Evolutionary conservation across 2,113 vertebrate species (phyloP), one percentile per base, ranked within the genome.

Genomic region (Ceuthmochares aereus): DNA sequence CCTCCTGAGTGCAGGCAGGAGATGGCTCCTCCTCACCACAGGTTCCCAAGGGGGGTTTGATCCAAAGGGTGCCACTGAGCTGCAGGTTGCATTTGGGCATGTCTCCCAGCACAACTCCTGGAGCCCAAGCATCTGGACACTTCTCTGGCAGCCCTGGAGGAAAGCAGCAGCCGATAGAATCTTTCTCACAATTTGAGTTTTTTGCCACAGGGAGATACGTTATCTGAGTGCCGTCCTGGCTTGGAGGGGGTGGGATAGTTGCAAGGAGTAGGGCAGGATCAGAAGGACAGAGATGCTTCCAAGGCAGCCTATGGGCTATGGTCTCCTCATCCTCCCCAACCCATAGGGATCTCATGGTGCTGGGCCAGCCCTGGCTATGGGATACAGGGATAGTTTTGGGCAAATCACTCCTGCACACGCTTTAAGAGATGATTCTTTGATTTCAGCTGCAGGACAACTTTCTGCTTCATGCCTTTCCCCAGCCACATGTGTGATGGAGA

Each of bases 31-130:
- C 12, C 23, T 16, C 43, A 10, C 7, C 3, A 40, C 40, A 40
- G 40, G 40, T 64, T 11, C 19, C 25, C 49, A 59, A 12, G 2
- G 19, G 32, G 14, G 12, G 32, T 26, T 21, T 72, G 34, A 68
- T 13, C n/a, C 79, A 42, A 43, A 90, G 27, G 7, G 10, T 64
- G 54, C 21, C 55, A 34, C 40, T 60, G 52, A 76, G 47, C 58
- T 22, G 7, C 27, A 47, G 14, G 11, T 18, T 63, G 42, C 26
- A 36, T 47, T 67, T 63, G 66, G 67, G 27, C 32, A 84, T 2
- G 7, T 36, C 19, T 55, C 13, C 37, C 43, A 49, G 69, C 0
- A 0, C 1, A 0, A 56, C 0, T 15, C 17, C 37, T 36, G 52
- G 30, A 32, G 29, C 36, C 59, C 8, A 5, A 25, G 66, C 32